Conservation (phyloP, 1,140 invertebrate species). For the Drosophila neocordata region DNA sequence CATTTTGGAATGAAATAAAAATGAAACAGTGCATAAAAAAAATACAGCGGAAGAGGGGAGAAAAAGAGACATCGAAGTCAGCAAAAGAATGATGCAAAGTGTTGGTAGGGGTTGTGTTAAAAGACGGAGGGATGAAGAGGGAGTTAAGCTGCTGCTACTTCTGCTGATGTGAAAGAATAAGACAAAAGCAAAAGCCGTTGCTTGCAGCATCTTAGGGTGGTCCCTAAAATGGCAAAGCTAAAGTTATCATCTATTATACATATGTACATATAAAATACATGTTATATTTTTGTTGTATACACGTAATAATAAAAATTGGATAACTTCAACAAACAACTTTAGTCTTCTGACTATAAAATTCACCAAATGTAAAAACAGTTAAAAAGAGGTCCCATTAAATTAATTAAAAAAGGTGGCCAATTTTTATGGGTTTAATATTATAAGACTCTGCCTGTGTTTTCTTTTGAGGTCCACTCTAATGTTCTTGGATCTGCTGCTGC, state of each 20-base stretch:
- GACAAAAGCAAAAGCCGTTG: conserved; percentile 16
- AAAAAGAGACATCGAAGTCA: conserved; percentile 18
- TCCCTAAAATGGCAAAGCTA: conserved; percentile 5
- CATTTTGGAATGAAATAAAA: conserved; percentile 49
- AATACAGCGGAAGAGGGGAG: conserved; percentile 24
- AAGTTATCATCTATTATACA: no score
- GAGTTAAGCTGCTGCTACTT: conserved; percentile 33
- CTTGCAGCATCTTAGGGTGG: conserved; percentile 52
- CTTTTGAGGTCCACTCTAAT: conserved; percentile 44
- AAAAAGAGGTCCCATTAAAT: no score
- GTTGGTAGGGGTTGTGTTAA: background rate
- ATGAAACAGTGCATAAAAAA: conserved; percentile 68
- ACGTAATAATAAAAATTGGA: no score
- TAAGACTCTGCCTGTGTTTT: background rate
- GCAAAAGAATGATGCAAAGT: background rate
- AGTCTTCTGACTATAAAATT: no score
- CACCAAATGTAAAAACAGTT: no score
- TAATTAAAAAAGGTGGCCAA: background rate
- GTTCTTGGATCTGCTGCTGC: conserved; percentile 28
- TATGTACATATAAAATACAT: no score
- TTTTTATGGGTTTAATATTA: background rate
- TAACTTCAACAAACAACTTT: no score
- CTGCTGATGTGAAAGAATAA: conserved; percentile 24
- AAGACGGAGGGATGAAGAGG: conserved; percentile 4
- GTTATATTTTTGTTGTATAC: no score